These are phyloP conservation scores for Clarias magur DNA, from an alignment of 2,113 vertebrate species.

Conservation along the genomic window DNA sequence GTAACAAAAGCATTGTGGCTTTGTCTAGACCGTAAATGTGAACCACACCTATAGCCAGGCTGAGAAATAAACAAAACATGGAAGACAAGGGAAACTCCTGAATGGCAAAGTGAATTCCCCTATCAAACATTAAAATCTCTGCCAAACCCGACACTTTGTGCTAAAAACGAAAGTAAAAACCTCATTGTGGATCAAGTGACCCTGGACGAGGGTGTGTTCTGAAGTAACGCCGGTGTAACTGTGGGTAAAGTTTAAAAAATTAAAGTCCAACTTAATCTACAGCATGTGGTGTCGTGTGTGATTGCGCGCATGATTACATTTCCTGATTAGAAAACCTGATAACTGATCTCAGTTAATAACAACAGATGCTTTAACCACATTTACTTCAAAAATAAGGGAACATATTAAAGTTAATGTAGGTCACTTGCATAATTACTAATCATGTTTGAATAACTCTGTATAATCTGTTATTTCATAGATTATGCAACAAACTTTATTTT, in stretches of 20 bases:
- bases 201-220: background rate
- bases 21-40: background rate
- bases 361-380: background rate
- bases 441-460: background rate
- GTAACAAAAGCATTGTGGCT: background rate
- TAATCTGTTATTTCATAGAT: background rate
- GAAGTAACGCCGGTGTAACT: background rate
- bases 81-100: slow-evolving; percentile 28
- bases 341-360: background rate
- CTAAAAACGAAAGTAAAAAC: background rate
- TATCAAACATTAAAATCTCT: background rate
- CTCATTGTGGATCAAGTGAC: too few species aligned
- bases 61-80: background rate
- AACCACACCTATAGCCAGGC: background rate
- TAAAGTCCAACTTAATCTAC: background rate
- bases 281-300: background rate
- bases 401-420: background rate
- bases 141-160: background rate
- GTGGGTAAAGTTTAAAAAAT: background rate
- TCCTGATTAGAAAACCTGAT: background rate
- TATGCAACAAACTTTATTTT: too few species aligned
- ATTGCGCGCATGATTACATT: background rate
- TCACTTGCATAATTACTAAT: background rate
- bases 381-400: background rate
- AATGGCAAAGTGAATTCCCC: background rate